Evolutionary conservation across 2,113 vertebrate genomes (phyloP), one percentile per base, ranked within the genome.

Genomic region (Lophura nycthemera): DNA sequence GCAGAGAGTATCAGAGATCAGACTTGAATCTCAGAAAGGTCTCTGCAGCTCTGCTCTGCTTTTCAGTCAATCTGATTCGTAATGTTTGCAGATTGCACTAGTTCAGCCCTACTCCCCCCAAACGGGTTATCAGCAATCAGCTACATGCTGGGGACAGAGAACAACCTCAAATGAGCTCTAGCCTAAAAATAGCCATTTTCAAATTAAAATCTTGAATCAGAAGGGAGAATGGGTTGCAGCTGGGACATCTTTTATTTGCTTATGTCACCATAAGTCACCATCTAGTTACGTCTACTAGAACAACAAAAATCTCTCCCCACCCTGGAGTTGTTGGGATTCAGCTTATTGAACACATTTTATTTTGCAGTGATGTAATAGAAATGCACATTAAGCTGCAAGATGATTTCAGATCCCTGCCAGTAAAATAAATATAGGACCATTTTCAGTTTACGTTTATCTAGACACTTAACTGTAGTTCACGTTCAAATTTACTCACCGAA

Each of bases 111-210:
- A 54, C 83, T 89, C 57, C 61, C 60, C 60, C 73, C 71, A 95
- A 91, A 85, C 4, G 69, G 92, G 77, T 97, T 97, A 96, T 96
- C 96, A 93, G 97, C 96, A 97, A 97, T 97, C 98, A 98, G 89
- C 94, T 97, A 63, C 92, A 89, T 74, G 79, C 96, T 92, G 93
- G 84, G 96, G 97, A 94, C 89, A 87, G 69, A 96, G 94, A 95
- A 80, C n/a, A 93, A 90, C 80, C 88, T 96, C 90, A 96, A 92
- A 95, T 86, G 94, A 96, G 93, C 93, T 91, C 72, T 67, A 82
- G 63, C 82, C 96, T 98, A 98, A 98, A 98, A 98, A 98, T 97
- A 98, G 92, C 88, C 91, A 94, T 97, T 97, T 98, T 95, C 95
- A 96, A 95, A 97, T 97, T 95, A 97, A 97, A 98, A 90, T 91